Percentiles rank a stretch among this genome's conserved stretches.
phyloP scores from a whole-genome alignment of 2,797 vertebrate genomes.

The Eidolon dupreanum region DNA sequence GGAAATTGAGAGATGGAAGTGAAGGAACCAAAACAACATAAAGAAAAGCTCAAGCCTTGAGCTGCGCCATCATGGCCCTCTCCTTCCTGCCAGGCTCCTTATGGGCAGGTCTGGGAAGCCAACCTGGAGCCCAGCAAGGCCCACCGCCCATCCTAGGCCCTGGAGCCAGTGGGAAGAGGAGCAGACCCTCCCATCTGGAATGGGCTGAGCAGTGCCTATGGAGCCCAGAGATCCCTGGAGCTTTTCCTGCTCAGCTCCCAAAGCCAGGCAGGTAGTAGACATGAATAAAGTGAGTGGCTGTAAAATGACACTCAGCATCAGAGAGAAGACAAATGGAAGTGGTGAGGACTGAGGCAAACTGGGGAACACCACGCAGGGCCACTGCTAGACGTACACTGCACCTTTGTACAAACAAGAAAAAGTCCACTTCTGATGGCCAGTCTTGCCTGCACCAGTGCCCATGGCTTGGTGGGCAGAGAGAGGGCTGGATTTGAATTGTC shows the following conservation, averaged over 20 bases:
- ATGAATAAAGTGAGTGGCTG: no score
- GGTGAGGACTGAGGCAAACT: not conserved
- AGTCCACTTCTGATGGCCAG: not conserved
- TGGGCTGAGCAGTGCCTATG: no score
- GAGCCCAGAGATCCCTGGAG: not conserved
- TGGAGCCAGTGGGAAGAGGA: not conserved
- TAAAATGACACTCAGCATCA: not conserved
- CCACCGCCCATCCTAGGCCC: not conserved
- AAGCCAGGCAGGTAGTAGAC: not conserved
- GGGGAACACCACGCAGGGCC: not conserved
- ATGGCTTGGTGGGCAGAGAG: not conserved
- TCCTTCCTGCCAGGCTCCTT: not conserved
- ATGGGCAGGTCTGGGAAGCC: not conserved
- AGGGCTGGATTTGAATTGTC: not conserved
- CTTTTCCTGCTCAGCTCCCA: not conserved
- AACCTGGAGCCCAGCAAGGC: not conserved
- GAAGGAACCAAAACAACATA: not conserved
- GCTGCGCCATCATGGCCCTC: no score
- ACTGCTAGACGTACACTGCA: no score
- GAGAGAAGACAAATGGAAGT: not conserved
- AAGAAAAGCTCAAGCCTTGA: not conserved
- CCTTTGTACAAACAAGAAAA: not conserved
- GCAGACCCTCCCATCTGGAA: not conserved
- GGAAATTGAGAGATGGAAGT: not conserved
- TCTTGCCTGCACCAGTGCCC: not conserved